Evolutionary conservation across 2,113 vertebrate species (phyloP), one percentile per base, ranked within the genome.

Genomic region (Sturnus vulgaris): DNA sequence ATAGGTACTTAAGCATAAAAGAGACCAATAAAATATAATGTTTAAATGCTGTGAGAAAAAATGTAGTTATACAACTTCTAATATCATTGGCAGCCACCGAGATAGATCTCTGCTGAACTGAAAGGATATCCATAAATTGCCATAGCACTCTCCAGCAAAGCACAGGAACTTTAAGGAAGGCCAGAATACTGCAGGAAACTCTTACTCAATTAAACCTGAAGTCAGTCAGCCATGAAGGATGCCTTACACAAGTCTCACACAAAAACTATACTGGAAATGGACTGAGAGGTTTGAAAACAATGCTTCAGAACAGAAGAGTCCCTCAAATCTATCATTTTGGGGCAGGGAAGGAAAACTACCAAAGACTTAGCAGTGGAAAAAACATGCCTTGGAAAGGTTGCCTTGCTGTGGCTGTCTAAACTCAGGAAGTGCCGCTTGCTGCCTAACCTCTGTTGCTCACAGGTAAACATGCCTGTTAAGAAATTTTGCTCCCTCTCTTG

Each of bases 21-120:
- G 57, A 60, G 25, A 89, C 40, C 40, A 87, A 69, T 64, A 82
- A 87, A 46, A 8, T 8, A 7, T 44, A 63, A 77, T 21, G 37
- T 49, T 70, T 91, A 87, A 94, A 95, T 94, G 35, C 52, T 76
- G n/a, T 40, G 82, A 77, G 50, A 30, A 65, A 87, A 85, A 90
- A 50, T 25, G 42, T 55, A 72, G 50, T 76, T 86, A 59, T 30
- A 49, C 47, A 61, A 69, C 18, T 65, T 89, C 20, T n/a, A 92
- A 44, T 49, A 33, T 39, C 56, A 64, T 7, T 1, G 11, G 23
- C 44, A 73, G 39, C 33, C 60, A 71, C 30, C 13, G 2, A 2
- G 37, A 71, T 56, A 71, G 71, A 93, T 71, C 39, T 79, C 44
- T 68, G 30, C 49, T 82, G 30, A 42, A 88, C 80, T 86, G 75